phyloP scores from a whole-genome alignment of 2,797 vertebrate species.

The Sebastolobus altivelis region DNA sequence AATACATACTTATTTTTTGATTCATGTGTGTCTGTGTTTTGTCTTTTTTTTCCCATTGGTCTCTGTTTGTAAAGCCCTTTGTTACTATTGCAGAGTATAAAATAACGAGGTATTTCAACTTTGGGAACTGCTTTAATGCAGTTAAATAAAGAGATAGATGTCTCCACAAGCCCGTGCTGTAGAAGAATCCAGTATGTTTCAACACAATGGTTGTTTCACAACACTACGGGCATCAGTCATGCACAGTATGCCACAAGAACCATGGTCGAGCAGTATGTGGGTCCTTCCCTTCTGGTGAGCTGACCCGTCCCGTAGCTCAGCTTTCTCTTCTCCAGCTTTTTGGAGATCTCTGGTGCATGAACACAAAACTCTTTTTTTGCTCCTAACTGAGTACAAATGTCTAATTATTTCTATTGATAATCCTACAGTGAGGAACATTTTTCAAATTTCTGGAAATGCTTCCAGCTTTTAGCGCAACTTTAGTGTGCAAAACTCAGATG shows the following conservation, averaged over 20 bases:
- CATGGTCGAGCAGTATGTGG: conserved; percentile 31
- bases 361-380: background rate
- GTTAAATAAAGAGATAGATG: conserved; percentile 1
- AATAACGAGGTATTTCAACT: conserved; percentile 10
- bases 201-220: conserved; percentile 43
- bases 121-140: conserved; percentile 3
- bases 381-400: conserved; percentile 34
- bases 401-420: conserved; percentile 37
- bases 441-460: conserved; percentile 54
- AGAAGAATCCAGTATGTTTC: conserved; percentile 24
- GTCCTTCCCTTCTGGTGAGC: conserved; percentile 53
- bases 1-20: background rate
- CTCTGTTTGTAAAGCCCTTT: background rate
- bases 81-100: background rate
- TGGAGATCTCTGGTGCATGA: conserved; percentile 4
- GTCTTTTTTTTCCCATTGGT: background rate
- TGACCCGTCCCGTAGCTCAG: conserved; percentile 65
- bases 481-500: conserved; percentile 14
- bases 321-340: conserved; percentile 66
- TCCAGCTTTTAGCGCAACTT: conserved; percentile 27
- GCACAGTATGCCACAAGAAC: conserved; percentile 18
- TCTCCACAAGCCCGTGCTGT: conserved; percentile 1
- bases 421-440: conserved; percentile 6
- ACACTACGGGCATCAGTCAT: conserved; percentile 29
- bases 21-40: background rate